Conservation (phyloP, 2,797 vertebrate genomes). For the Schizopygopsis malacanthus region DNA sequence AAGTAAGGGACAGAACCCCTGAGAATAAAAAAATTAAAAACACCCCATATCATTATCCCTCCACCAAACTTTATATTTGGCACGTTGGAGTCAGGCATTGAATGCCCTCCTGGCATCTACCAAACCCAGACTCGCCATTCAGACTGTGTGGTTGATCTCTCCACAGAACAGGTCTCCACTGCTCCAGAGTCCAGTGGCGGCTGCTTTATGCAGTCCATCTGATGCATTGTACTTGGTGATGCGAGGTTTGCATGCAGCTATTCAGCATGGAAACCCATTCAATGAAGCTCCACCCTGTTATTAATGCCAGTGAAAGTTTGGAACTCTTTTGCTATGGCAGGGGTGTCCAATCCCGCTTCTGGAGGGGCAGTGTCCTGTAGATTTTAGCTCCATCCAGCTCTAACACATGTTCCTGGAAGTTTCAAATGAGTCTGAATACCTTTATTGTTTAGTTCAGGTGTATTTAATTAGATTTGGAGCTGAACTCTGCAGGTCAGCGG, state of each 20-base stretch:
- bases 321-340: background rate
- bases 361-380: too few species aligned
- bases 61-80: background rate
- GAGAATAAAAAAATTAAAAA: too few species aligned
- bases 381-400: too few species aligned
- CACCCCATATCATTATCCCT: background rate
- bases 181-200: background rate
- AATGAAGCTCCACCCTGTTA: background rate
- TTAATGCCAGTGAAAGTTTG: background rate
- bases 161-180: background rate
- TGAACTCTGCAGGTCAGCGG: too few species aligned
- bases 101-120: background rate
- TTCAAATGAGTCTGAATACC: too few species aligned
- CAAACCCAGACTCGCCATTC: background rate
- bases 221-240: background rate
- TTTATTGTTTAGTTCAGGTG: too few species aligned
- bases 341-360: too few species aligned
- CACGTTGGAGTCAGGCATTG: background rate
- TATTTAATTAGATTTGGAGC: too few species aligned
- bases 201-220: background rate
- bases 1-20: background rate
- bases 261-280: background rate
- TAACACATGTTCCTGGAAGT: too few species aligned
- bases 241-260: background rate
- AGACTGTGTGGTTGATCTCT: background rate